Percentiles rank a stretch among this genome's conserved stretches.
Evolutionary conservation across 2,888 invertebrate genomes (phyloP).

Genomic region (Drosophila paucipuncta): DNA sequence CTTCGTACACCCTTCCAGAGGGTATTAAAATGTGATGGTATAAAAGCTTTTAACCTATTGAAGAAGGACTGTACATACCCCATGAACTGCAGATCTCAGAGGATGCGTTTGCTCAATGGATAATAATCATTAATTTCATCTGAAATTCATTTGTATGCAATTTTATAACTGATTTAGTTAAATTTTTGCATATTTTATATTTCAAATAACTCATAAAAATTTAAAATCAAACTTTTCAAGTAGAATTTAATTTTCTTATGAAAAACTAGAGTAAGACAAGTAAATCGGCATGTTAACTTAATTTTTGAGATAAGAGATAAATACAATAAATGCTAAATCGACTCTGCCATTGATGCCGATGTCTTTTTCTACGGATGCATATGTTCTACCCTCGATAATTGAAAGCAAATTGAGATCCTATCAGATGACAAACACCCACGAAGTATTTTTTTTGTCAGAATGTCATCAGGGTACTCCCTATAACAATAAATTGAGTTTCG

Average conservation of each 20-base stretch:
- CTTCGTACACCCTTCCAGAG: not conserved
- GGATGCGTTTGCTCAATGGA: not conserved
- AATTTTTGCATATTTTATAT: not conserved
- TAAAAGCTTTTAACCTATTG: not conserved
- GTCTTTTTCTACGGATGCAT: not conserved
- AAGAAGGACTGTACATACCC: not conserved
- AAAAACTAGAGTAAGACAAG: not conserved
- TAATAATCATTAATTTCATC: fast-evolving
- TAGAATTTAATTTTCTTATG: not conserved
- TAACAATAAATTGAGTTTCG: not conserved
- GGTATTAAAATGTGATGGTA: not conserved
- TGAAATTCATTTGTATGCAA: not conserved
- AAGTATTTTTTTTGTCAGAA: not conserved
- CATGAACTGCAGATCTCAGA: too few relatives aligned
- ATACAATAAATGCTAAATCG: not conserved
- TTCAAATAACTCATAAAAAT: not conserved
- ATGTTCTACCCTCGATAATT: fast-evolving
- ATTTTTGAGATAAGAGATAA: not conserved
- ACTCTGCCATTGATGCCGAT: not conserved
- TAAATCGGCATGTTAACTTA: not conserved
- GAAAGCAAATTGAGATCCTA: not conserved
- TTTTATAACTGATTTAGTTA: not conserved
- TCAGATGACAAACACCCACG: not conserved
- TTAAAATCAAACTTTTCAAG: not conserved
- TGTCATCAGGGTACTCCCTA: not conserved